Evolutionary conservation across 1,140 invertebrate species (phyloP).

Genomic region (Ostrea edulis): DNA sequence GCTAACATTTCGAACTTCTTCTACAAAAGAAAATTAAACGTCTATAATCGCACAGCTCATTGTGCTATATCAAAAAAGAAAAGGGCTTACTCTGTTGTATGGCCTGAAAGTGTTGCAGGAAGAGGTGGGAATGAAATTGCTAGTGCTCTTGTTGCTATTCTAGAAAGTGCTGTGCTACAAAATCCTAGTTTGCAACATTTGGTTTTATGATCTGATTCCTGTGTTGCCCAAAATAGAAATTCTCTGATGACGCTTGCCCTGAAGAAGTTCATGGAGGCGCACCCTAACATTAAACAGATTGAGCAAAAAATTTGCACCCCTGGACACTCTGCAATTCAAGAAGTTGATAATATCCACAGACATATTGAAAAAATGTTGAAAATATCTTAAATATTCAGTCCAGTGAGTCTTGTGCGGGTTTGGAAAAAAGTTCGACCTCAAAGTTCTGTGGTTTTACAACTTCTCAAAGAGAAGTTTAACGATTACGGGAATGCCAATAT

Average conservation of each 20-base stretch:
- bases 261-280: too few species aligned
- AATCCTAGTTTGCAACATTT: too few species aligned
- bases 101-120: constrained; percentile 44
- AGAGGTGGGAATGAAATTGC: constrained; percentile 51
- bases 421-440: neutral
- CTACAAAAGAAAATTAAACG: constrained; percentile 44
- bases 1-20: neutral
- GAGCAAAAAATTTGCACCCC: constrained; percentile 46
- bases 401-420: constrained; percentile 48
- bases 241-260: too few species aligned
- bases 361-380: constrained; percentile 48
- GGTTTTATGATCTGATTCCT: too few species aligned
- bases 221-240: too few species aligned
- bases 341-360: constrained; percentile 50
- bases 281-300: too few species aligned
- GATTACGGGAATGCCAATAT: neutral
- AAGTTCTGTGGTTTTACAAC: too few species aligned
- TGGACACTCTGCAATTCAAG: constrained; percentile 52
- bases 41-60: constrained; percentile 56
- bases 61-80: constrained; percentile 40
- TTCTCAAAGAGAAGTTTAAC: too few species aligned
- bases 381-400: constrained; percentile 58
- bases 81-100: constrained; percentile 47
- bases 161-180: too few species aligned
- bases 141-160: too few species aligned